Conservation (phyloP, 1,140 invertebrate genomes). For the Polyergus mexicanus region DNA sequence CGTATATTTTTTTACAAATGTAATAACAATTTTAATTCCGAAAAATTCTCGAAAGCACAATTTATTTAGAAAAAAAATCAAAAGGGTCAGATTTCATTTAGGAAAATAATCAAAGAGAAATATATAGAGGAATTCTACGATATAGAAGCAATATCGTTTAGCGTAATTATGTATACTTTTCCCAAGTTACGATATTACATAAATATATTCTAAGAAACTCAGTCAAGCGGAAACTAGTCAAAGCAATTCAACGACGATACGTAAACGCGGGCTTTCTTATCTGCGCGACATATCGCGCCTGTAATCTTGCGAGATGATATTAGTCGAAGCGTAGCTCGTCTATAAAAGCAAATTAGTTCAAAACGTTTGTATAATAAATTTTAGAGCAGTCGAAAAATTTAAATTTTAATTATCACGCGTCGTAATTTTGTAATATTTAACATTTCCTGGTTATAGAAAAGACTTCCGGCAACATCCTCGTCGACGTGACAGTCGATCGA, state of each 20-base stretch:
- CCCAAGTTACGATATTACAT: constrained; percentile 18
- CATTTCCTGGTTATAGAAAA: not conserved
- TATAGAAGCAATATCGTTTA: not conserved
- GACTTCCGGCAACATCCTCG: not conserved
- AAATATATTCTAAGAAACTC: constrained; percentile 1
- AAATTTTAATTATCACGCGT: not conserved
- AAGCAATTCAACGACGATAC: constrained; percentile 31
- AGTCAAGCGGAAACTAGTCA: constrained; percentile 30
- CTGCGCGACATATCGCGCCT: constrained; percentile 11
- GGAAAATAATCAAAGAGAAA: not conserved
- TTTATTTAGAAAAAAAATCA: not conserved
- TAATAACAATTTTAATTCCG: not conserved
- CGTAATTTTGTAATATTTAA: not conserved
- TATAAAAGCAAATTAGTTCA: not conserved
- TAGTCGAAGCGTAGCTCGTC: not conserved
- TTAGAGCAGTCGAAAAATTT: not conserved
- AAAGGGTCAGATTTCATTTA: not conserved
- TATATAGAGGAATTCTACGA: not conserved
- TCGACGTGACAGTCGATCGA: not conserved
- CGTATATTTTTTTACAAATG: not conserved
- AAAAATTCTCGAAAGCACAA: not conserved
- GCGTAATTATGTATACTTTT: not conserved
- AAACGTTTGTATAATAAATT: not conserved
- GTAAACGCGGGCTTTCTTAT: constrained; percentile 41
- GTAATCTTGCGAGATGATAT: constrained; percentile 36